Evolutionary conservation across 2,113 vertebrate genomes (phyloP), one percentile per base, ranked within the genome.

Genomic region (Trogon melanurus): DNA sequence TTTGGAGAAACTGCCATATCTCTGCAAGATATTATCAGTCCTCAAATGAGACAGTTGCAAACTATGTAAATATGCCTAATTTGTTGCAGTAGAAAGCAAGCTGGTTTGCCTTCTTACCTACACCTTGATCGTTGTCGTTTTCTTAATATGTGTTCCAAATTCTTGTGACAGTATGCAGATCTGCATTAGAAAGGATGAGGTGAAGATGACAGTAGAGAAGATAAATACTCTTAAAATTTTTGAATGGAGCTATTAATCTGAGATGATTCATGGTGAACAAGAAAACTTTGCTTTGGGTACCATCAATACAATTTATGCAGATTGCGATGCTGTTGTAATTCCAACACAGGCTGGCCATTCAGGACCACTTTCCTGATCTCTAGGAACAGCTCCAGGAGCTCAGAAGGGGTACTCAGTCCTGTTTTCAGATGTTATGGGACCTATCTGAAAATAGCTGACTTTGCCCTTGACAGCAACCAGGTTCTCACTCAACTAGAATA

Each of bases 251-350:
- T 70, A 44, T 56, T 71, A 41, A 30, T 89, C 15, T 54, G 15
- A 12, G 58, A 34, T 9, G 10, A 61, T 25, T 66, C 4, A 16
- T 22, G 32, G 69, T 41, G 20, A 66, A 34, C 9, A 48, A 60
- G 44, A 79, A 25, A 88, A 6, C 12, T 54, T 9, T n/a, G 26
- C 9, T 89, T 78, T 78, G 30, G 3, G 6, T 78, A n/a, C 16
- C 70, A 18, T 10, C n/a, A 27, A n/a, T 36, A 58, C 0, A 0
- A 10, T 16, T 85, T 25, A 15, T 2, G 16, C 0, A 0, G 26
- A 38, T 2, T 51, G 12, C 22, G 38, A 25, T 21, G 44, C 9
- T 0, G 1, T 4, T 12, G 20, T 22, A 56, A 66, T 81, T 64
- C 13, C 29, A 61, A 4, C 19, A 48, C 10, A 44, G 36, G 19